Evolutionary conservation across 2,888 invertebrate species (phyloP), one percentile per base, ranked within the genome.

Genomic region (Pammene fasciana): DNA sequence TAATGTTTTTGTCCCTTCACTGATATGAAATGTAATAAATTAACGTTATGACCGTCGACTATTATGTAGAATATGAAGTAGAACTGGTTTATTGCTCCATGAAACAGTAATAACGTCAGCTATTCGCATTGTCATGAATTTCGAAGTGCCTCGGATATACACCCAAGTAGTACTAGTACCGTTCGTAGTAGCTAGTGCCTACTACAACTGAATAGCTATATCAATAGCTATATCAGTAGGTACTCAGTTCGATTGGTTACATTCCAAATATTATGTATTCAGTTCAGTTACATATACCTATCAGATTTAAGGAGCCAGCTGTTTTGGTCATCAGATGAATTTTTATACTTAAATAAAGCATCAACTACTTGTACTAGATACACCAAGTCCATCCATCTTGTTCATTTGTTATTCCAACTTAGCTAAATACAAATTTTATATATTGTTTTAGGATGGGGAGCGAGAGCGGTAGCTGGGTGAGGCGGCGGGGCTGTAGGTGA

Each of bases 401-500:
- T n/a, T n/a, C n/a, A n/a, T n/a, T 26, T 26, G 26, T 26, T 26
- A 26, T 26, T 26, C 26, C 26, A 26, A 26, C 4, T 26, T 3
- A 26, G 26, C 26, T 26, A 26, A 26, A 9, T 46, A 13, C 16
- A 18, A 41, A 26, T 43, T n/a, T n/a, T 11, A n/a, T 65, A n/a
- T 11, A 34, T 70, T 62, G 65, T 71, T 5, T 67, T 67, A 83
- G 82, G 77, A 86, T 84, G 91, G 84, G 75, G 67, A 80, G 76
- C 68, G 78, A 75, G 68, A 82, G 80, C 76, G 76, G 79, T 73
- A 76, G 85, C 81, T 80, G 87, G 81, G 81, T 82, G 82, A 85
- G 87, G 83, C 86, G 91, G 82, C 86, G 88, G 74, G 85, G 88
- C 75, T 86, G 88, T 79, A 90, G 91, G 89, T 92, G 92, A 91